A percentile compares a stretch with the other conserved stretches of the same genome.
These are phyloP conservation scores for Mylabris sibirica DNA, from an alignment of 2,888 invertebrate genomes.

Conservation along the genomic window DNA sequence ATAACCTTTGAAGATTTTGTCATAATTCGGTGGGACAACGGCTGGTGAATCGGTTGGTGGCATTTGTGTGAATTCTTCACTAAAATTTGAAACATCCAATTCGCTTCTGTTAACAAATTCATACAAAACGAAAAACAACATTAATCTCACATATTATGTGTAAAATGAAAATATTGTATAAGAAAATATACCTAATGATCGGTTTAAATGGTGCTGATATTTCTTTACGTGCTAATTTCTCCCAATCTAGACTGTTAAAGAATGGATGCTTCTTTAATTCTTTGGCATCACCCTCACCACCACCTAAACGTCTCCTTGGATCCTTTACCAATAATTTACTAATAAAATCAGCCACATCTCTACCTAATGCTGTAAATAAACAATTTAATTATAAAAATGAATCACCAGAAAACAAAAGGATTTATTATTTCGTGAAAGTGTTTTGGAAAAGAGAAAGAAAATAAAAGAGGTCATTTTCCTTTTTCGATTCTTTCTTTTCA, in stretches of 20 bases:
- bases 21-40: constrained; percentile 82
- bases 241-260: constrained; percentile 88
- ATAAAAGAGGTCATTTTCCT: constrained; percentile 2
- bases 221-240: constrained; percentile 76
- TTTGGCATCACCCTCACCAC: constrained; percentile 82
- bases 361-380: constrained; percentile 66
- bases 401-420: background rate
- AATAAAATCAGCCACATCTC: constrained; percentile 80
- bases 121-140: background rate
- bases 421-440: background rate
- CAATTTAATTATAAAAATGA: constrained; percentile 8
- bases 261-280: constrained; percentile 92
- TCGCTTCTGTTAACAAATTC: constrained; percentile 67
- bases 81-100: constrained; percentile 94
- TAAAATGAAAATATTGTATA: background rate
- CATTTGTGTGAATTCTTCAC: constrained; percentile 95
- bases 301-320: constrained; percentile 85
- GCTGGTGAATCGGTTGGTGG: constrained; percentile 91
- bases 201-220: constrained; percentile 91
- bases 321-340: constrained; percentile 87
- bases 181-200: constrained; percentile 65
- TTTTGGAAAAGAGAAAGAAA: background rate
- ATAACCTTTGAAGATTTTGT: constrained; percentile 90
- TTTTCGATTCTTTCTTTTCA: constrained; percentile 9
- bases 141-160: background rate